Percentiles rank a stretch among this genome's conserved stretches.
Conservation (phyloP, 2,113 vertebrate genomes). For the Bubo blakistoni region DNA sequence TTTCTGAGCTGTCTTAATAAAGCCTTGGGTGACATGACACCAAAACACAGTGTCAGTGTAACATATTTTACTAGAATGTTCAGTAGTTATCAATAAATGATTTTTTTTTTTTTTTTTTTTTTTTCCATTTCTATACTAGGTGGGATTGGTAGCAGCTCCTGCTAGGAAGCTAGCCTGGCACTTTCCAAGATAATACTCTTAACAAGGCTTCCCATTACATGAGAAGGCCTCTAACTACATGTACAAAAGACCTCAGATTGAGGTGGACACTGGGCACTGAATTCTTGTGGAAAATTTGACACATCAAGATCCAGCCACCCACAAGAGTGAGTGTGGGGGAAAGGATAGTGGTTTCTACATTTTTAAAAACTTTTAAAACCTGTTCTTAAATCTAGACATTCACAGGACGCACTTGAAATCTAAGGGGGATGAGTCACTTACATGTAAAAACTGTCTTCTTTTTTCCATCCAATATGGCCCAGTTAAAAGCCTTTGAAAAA, state of each 20-base stretch:
- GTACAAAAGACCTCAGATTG: not conserved
- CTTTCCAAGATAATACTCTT: not conserved
- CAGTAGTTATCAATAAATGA: not conserved
- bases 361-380: not conserved
- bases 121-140: not conserved
- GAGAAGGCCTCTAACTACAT: not conserved
- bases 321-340: not conserved
- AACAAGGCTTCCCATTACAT: not conserved
- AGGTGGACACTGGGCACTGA: not conserved
- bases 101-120: not conserved
- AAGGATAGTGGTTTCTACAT: not conserved
- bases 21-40: not conserved
- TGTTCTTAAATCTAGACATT: not conserved
- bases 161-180: not conserved
- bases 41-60: not conserved
- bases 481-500: not conserved
- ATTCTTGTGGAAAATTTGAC: not conserved
- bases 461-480: not conserved
- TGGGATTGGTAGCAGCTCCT: not conserved
- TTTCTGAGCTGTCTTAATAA: constrained; percentile 1
- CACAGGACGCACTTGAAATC: not conserved
- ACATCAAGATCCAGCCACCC: not conserved
- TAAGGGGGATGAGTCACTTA: not conserved
- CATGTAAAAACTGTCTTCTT: not conserved
- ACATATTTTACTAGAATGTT: not conserved